These are phyloP conservation scores for Bubo bubo DNA, from an alignment of 2,113 vertebrate genomes.

Conservation along the genomic window DNA sequence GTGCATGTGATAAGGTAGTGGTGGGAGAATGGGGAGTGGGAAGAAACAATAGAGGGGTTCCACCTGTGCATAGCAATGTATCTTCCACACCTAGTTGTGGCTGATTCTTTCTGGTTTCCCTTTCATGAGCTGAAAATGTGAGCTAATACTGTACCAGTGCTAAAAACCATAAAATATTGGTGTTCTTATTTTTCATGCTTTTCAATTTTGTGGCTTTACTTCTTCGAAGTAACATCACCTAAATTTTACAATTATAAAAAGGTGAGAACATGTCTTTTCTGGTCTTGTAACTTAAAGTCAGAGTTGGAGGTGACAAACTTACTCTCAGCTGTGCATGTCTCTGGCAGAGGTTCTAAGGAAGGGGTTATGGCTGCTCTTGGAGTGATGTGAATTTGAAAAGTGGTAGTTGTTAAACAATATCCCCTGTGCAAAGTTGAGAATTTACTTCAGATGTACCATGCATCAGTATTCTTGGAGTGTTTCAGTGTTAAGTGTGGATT, in stretches of 20 bases:
- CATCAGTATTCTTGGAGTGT: neutral
- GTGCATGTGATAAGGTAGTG: neutral
- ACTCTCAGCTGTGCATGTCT: neutral
- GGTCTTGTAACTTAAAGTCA: neutral
- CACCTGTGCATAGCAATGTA: neutral
- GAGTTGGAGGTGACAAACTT: neutral
- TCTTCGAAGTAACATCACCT: neutral
- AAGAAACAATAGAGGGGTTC: neutral
- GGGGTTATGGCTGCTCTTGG: neutral
- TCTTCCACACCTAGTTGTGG: neutral
- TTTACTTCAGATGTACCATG: neutral
- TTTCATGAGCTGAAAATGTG: neutral
- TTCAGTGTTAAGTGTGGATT: neutral
- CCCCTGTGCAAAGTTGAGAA: neutral
- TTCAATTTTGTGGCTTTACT: neutral
- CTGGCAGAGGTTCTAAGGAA: neutral
- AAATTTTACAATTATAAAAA: neutral
- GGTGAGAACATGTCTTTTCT: neutral
- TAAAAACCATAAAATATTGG: fast-evolving
- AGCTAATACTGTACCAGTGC: neutral
- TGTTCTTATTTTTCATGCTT: neutral
- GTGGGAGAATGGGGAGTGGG: neutral
- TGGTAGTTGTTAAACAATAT: neutral
- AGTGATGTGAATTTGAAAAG: neutral
- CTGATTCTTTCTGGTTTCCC: neutral